Conservation (phyloP, 2,113 vertebrate genomes). For the Pterocles orientalis region DNA sequence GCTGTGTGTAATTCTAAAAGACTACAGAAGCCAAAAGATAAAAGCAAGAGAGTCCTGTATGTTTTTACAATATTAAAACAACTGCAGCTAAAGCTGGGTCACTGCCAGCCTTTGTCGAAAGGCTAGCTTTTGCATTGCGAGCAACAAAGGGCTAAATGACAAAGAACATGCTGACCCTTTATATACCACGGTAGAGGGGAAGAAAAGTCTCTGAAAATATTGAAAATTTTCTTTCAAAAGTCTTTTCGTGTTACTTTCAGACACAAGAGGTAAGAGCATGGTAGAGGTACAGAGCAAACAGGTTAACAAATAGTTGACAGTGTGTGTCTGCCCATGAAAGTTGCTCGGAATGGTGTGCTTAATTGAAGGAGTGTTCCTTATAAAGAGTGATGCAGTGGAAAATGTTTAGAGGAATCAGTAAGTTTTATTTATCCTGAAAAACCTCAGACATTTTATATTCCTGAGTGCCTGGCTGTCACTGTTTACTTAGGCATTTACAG, state of each 20-base stretch:
- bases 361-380: neutral
- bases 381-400: neutral
- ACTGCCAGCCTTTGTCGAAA: neutral
- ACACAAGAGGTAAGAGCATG: neutral
- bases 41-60: neutral
- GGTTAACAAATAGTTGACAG: neutral
- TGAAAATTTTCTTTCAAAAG: neutral
- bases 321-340: rapidly evolving
- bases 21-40: neutral
- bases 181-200: neutral
- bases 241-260: neutral
- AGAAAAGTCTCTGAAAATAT: neutral
- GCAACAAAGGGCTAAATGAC: slow-evolving; percentile 2
- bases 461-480: neutral
- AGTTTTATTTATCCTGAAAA: neutral
- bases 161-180: neutral
- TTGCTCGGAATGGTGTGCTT: neutral
- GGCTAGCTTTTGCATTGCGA: neutral
- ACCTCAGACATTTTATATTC: neutral
- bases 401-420: neutral
- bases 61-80: slow-evolving; percentile 4
- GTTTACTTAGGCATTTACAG: neutral
- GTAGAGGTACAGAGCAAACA: neutral
- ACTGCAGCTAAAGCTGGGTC: neutral
- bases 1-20: neutral